phyloP scores from a whole-genome alignment of 2,797 vertebrate species.

The Tympanoctomys barrerae region DNA sequence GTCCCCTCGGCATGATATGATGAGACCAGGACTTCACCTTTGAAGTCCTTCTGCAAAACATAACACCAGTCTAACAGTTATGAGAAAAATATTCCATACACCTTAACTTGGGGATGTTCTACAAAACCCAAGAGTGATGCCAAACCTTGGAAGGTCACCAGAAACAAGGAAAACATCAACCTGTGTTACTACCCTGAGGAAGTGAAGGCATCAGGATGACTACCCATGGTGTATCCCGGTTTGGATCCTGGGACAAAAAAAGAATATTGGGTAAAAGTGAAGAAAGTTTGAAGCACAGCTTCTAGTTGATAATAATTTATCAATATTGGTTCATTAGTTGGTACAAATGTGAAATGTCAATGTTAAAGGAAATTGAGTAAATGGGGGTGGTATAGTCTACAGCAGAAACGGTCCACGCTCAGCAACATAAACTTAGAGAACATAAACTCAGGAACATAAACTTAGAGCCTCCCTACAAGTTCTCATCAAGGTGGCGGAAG shows the following conservation, averaged over 20 bases:
- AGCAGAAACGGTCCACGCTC: background rate
- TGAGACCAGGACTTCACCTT: background rate
- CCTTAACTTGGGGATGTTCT: background rate
- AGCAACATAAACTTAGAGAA: background rate
- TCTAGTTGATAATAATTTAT: background rate
- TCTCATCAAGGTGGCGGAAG: background rate
- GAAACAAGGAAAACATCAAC: background rate
- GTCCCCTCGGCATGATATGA: background rate
- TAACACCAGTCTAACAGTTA: background rate
- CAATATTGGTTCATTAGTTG: background rate
- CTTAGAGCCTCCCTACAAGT: background rate
- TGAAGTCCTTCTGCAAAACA: background rate
- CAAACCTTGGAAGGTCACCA: background rate
- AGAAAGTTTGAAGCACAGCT: background rate
- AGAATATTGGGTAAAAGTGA: background rate
- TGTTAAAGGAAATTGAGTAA: background rate
- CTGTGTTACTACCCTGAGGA: no score
- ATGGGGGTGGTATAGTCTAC: accelerated
- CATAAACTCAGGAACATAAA: background rate
- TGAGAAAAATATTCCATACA: background rate
- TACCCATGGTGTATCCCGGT: background rate
- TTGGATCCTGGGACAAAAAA: background rate
- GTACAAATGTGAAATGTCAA: background rate
- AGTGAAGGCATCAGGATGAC: no score
- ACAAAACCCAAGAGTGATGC: background rate